Base-by-base conservation (phyloP, 2,888 invertebrate genomes). In the Chouioia cunea region DNA sequence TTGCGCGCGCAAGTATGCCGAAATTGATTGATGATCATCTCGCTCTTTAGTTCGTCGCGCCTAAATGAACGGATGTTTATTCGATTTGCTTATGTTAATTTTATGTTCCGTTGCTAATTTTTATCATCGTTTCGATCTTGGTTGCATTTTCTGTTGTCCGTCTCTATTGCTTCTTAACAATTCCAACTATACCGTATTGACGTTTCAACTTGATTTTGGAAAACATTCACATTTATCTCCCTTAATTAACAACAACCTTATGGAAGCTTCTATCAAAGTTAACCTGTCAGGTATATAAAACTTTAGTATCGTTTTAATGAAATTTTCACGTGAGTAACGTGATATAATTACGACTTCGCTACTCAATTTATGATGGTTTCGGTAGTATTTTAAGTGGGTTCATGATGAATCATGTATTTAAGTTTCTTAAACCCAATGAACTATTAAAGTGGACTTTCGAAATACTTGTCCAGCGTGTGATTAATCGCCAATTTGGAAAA, bases 351-450 rank as follows among this genome's bases (percentile, higher is more conserved):
- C 50, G 62, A 56, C 63, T 63, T 56, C 57, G 56, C 52, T 12
- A 22, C 56, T 22, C 53, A 22, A 70, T 70, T 70, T 60, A 65
- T 60, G 54, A 27, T 23, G 46, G 48, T 59, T 36, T 47, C 64
- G 57, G 54, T 59, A 70, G 53, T 59, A 56, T 65, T 60, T 70
- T 56, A 60, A 65, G 60, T 65, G 59, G 50, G 18, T 56, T 54
- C 63, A 63, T 12, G 66, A 71, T 66, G 52, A 71, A 22, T 71
- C 63, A 58, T 66, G 56, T 66, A 57, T 62, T 71, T 62, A 62
- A 70, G 44, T 70, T 70, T 65, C 60, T 59, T 59, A 64, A 23
- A 60, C 44, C 15, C 20, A 59, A 46, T 46, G 52, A 50, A 46
- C 50, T 62, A 62, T 62, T 62, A 66, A 62, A 56, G 18, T 46